A percentile compares a stretch with the other conserved stretches of the same genome.
Conservation (phyloP, 2,113 vertebrate genomes). For the Furnarius figulus region DNA sequence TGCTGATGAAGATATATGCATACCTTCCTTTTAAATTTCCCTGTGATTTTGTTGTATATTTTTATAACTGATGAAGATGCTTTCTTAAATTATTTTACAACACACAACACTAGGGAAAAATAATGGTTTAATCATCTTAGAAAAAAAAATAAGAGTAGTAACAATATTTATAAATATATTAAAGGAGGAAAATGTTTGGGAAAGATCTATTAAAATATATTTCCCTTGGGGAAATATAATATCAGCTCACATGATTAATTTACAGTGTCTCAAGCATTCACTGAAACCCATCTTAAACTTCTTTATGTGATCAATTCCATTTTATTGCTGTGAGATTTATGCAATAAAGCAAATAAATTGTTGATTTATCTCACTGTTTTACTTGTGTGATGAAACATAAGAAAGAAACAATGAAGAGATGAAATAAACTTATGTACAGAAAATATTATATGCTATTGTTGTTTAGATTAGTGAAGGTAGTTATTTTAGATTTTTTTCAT, state of each 20-base stretch:
- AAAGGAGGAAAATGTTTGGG: neutral
- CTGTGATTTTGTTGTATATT: neutral
- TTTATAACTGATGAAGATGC: neutral
- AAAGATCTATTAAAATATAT: constrained; percentile 28
- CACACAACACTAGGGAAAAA: neutral
- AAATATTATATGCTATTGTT: neutral
- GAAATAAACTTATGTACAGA: neutral
- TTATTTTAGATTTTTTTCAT: neutral
- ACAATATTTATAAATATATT: constrained; percentile 18
- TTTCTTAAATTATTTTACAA: neutral
- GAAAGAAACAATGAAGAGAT: neutral
- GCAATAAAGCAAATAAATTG: constrained; percentile 32
- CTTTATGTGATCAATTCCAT: constrained; percentile 43
- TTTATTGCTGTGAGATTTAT: constrained; percentile 53
- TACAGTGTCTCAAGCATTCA: constrained; percentile 1
- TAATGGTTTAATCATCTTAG: neutral
- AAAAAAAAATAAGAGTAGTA: neutral
- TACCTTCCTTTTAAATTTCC: neutral
- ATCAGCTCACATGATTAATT: constrained; percentile 34
- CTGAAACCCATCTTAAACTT: constrained; percentile 20
- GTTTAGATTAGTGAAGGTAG: neutral
- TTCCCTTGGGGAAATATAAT: constrained; percentile 1
- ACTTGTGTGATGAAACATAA: neutral
- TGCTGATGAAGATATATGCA: neutral
- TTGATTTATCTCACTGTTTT: constrained; percentile 41